phyloP scores from a whole-genome alignment of 1,140 invertebrate genomes.

The Drosophila busckii region DNA sequence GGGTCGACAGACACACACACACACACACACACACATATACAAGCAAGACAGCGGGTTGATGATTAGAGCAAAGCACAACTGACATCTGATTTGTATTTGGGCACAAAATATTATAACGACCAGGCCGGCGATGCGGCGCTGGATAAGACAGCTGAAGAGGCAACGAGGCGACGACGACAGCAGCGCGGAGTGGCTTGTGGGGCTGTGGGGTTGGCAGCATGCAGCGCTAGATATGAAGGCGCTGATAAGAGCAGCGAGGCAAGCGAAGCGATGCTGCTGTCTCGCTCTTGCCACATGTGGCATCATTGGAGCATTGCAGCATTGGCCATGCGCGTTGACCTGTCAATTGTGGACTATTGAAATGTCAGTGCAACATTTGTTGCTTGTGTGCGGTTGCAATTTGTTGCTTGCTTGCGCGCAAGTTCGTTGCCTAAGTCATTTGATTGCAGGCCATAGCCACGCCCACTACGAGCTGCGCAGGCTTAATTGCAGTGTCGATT shows the following conservation, averaged over 20 bases:
- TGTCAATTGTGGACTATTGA: constrained; percentile 78
- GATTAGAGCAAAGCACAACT: constrained; percentile 56
- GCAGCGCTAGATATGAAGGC: constrained; percentile 58
- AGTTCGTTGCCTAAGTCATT: constrained; percentile 77
- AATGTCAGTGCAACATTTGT: constrained; percentile 64
- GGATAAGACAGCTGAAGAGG: constrained; percentile 18
- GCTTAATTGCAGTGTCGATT: constrained; percentile 74
- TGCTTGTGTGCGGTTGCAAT: constrained; percentile 26
- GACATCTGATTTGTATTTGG: constrained; percentile 78
- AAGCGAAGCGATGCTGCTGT: too few relatives aligned
- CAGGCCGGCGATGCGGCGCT: constrained; percentile 49
- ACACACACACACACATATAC: not conserved
- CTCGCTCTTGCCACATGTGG: too few relatives aligned
- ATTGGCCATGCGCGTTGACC: constrained; percentile 78
- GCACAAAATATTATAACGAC: constrained; percentile 78
- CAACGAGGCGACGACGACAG: constrained; percentile 22
- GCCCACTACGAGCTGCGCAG: constrained; percentile 38
- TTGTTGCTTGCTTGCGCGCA: constrained; percentile 23
- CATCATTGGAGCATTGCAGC: too few relatives aligned
- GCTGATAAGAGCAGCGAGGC: constrained; percentile 30
- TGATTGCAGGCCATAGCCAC: constrained; percentile 42
- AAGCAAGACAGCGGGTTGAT: constrained; percentile 20
- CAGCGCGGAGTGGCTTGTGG: too few relatives aligned
- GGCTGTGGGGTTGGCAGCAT: too few relatives aligned
- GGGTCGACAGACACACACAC: constrained; percentile 28